Evolutionary conservation across 2,888 invertebrate genomes (phyloP), one percentile per base, ranked within the genome.

Genomic region (Yponomeuta sedellus): DNA sequence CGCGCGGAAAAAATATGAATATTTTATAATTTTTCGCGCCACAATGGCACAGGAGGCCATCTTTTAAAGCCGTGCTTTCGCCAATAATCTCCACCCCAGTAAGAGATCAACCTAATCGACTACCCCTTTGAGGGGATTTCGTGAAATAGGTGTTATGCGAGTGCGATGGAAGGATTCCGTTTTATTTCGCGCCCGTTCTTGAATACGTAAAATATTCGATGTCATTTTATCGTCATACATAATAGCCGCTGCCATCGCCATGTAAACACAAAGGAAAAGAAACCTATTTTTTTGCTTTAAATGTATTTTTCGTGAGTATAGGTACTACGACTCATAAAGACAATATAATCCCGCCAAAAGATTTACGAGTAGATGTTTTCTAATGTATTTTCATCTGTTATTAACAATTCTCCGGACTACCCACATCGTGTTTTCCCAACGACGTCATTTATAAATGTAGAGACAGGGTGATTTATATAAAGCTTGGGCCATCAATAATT

Each of bases 401-500:
- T 73, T 66, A 68, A 75, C 64, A 68, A 52, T 52, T 52, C 66
- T 73, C 86, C 87, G 80, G 19, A 64, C 52, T 64, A 58, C 89
- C 88, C 85, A 87, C 86, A 81, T 83, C 76, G 69, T 82, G 84
- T 85, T 80, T 72, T 75, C 72, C 74, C 72, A 76, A 71, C 76
- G 74, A 81, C 77, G 79, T 81, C 86, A 89, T 89, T 88, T 86
- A 87, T 89, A 79, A 88, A 80, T 80, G 85, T 28, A 76, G 80
- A 80, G 85, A 86, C 85, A 84, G 82, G 83, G 79, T 85, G 85
- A 89, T 89, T 88, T 87, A 88, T 89, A 85, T 82, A 79, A 74
- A 75, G 74, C 73, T 83, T 83, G 81, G 86, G 88, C 81, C 81
- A 84, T 75, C 78, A 79, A 81, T 89, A 87, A 90, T 89, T 88